Percentiles rank a stretch among this genome's conserved stretches.
These are phyloP conservation scores for Apoda limacodes DNA, from an alignment of 2,888 invertebrate genomes.

Conservation along the genomic window DNA sequence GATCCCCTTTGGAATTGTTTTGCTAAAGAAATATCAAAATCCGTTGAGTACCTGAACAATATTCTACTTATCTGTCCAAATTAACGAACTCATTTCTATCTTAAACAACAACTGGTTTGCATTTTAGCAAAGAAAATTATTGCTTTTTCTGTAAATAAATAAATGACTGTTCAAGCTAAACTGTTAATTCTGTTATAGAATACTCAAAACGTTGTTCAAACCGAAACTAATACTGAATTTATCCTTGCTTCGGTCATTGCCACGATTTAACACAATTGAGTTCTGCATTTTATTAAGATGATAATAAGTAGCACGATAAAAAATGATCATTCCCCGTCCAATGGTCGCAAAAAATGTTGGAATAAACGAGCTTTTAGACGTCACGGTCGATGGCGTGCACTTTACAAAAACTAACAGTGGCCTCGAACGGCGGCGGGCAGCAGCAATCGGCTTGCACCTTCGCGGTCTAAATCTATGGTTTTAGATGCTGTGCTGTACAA, in stretches of 20 bases:
- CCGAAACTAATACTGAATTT: slow-evolving; percentile 34
- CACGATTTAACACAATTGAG: slow-evolving; percentile 29
- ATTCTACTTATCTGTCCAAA: neutral
- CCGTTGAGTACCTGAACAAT: neutral
- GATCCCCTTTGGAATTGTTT: no score
- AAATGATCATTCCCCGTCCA: slow-evolving; percentile 33
- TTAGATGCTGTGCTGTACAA: no score
- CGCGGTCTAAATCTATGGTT: no score
- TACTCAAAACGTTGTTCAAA: slow-evolving; percentile 22
- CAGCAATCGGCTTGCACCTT: no score
- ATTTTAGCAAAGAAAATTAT: no score
- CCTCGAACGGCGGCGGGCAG: no score
- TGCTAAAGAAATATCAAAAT: neutral
- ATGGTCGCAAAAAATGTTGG: slow-evolving; percentile 53
- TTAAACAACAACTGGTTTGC: neutral
- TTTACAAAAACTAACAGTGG: slow-evolving; percentile 51
- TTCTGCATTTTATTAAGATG: no score
- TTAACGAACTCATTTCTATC: neutral
- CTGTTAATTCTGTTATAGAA: no score
- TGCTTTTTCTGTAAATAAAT: slow-evolving; percentile 6
- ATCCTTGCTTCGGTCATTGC: slow-evolving; percentile 47
- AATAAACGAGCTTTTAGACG: slow-evolving; percentile 63
- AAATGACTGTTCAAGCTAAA: no score
- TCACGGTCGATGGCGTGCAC: slow-evolving; percentile 47
- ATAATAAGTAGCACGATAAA: slow-evolving; percentile 8